Evolutionary conservation across 1,140 invertebrate genomes (phyloP), one percentile per base, ranked within the genome.

Genomic region (Bradysia coprophila): DNA sequence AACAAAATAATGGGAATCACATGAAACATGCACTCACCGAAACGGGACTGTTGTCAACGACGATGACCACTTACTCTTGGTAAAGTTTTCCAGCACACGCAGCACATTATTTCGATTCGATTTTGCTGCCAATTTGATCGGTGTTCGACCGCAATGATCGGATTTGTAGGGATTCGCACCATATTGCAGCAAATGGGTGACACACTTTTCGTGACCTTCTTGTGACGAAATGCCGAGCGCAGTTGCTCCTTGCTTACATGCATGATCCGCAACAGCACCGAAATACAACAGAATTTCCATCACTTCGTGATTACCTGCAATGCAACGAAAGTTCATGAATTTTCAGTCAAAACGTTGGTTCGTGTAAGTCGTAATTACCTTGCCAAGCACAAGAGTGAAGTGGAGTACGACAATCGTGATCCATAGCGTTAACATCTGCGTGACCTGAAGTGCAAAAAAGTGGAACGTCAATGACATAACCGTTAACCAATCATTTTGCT

Each of bases 331-430:
- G n/a, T n/a, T n/a, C n/a, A n/a, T n/a, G n/a, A n/a, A n/a, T n/a
- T n/a, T n/a, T n/a, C n/a, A n/a, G n/a, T n/a, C n/a, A n/a, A n/a
- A n/a, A n/a, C n/a, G n/a, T n/a, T n/a, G n/a, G n/a, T n/a, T n/a
- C n/a, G n/a, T n/a, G n/a, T n/a, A n/a, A n/a, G n/a, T n/a, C n/a
- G n/a, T n/a, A n/a, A n/a, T n/a, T n/a, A 8, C 91, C 91, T 57
- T 93, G 85, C 90, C 90, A 95, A 39, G 87, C 83, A n/a, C 90
- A 90, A 15, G 86, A 90, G 64, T 94, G 90, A 43, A 95, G 59
- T 4, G 91, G 82, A 0, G 89, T 93, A 32, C 91, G 69, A 38
- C 78, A 76, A 56, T 94, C 91, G 53, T 84, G 76, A 59, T 97
- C 92, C 41, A 81, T 77, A 1, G 85, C 84, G 58, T 95, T 88